phyloP scores from a whole-genome alignment of 2,113 vertebrate genomes.

The Agelaius tricolor region DNA sequence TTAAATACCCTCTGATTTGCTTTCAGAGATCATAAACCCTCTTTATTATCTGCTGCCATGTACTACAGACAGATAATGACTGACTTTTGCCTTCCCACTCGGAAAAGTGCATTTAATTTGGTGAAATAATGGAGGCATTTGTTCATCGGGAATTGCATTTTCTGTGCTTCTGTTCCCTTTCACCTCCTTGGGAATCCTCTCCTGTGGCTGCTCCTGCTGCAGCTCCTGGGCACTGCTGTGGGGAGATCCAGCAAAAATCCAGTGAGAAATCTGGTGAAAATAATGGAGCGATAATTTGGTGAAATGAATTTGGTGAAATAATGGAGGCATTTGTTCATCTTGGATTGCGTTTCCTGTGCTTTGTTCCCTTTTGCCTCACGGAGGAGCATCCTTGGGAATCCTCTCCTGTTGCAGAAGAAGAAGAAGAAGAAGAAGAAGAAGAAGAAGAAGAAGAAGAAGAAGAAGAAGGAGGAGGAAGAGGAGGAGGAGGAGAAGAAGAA shows the following conservation, averaged over 20 bases:
- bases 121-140: conserved; percentile 57
- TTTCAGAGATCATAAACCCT: conserved; percentile 69
- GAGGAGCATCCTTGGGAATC: too few relatives aligned
- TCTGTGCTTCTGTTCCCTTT: conserved; percentile 32
- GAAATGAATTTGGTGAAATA: too few relatives aligned
- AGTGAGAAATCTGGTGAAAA: background rate
- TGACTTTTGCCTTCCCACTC: conserved; percentile 60
- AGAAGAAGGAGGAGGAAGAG: too few relatives aligned
- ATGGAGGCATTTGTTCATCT: too few relatives aligned
- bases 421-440: too few relatives aligned
- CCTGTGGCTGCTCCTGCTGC: background rate
- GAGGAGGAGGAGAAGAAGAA: too few relatives aligned
- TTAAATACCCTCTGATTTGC: conserved; percentile 67
- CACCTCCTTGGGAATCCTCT: background rate
- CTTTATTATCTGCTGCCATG: conserved; percentile 58
- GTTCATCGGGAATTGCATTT: conserved; percentile 9
- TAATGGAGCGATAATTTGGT: too few relatives aligned
- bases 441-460: too few relatives aligned
- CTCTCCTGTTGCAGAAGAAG: too few relatives aligned
- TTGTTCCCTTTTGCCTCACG: too few relatives aligned
- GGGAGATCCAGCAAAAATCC: background rate
- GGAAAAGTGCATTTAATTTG: conserved; percentile 60
- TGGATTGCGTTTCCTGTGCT: too few relatives aligned
- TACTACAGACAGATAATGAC: conserved; percentile 70
- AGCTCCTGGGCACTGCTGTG: background rate